phyloP scores from a whole-genome alignment of 2,797 vertebrate genomes.

The Syngnathus rostellatus region DNA sequence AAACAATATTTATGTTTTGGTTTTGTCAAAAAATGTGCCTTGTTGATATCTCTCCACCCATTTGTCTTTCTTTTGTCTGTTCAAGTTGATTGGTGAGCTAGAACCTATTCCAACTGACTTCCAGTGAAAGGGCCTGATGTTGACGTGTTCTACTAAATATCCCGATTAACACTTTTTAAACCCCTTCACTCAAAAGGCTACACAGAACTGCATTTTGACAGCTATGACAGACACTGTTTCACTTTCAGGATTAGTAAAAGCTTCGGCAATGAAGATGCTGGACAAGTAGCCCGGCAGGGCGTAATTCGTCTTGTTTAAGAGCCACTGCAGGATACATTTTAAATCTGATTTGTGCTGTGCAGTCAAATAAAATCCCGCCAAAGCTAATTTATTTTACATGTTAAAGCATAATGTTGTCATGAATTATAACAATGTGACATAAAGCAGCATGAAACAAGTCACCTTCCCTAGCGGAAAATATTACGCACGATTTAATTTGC shows the following conservation, averaged over 20 bases:
- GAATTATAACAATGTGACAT: slow-evolving; percentile 12
- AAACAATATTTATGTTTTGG: neutral
- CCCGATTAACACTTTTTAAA: slow-evolving; percentile 22
- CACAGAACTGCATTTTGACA: slow-evolving; percentile 40
- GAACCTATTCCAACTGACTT: neutral
- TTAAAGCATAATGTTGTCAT: slow-evolving; percentile 21
- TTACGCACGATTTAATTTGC: neutral
- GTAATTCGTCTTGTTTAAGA: slow-evolving; percentile 34
- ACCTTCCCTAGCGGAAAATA: neutral
- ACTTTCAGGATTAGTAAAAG: slow-evolving; percentile 48
- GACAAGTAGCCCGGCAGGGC: slow-evolving; percentile 26
- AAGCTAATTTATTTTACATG: slow-evolving; percentile 13
- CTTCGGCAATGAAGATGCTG: slow-evolving; percentile 25
- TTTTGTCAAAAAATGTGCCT: neutral
- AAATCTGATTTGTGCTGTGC: slow-evolving; percentile 23
- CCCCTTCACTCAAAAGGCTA: slow-evolving; percentile 21
- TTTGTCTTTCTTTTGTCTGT: neutral
- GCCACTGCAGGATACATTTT: slow-evolving; percentile 21
- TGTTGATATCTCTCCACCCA: neutral
- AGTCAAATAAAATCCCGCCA: slow-evolving; percentile 21
- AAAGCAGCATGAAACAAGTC: neutral
- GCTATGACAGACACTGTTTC: slow-evolving; percentile 41
- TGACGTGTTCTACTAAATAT: neutral
- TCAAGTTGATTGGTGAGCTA: neutral
- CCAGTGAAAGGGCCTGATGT: neutral